Percentiles rank a stretch among this genome's conserved stretches.
Conservation (phyloP, 2,888 invertebrate genomes). For the Amblyteles armatorius region DNA sequence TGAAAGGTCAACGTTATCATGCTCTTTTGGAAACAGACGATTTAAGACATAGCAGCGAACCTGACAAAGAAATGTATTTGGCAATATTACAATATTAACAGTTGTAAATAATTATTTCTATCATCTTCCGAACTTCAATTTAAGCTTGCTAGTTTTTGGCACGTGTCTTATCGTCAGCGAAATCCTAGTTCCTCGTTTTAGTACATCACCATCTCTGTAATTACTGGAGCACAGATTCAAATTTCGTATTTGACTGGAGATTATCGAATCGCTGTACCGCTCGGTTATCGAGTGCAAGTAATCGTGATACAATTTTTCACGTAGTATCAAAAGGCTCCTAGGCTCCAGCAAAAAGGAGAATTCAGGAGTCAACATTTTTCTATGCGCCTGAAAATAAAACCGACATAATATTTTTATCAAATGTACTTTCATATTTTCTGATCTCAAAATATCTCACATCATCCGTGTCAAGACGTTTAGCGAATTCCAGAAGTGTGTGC, state of each 20-base stretch:
- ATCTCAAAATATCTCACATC: slow-evolving; percentile 75
- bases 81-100: not conserved
- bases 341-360: slow-evolving; percentile 94
- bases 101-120: not conserved
- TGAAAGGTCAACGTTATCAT: too few species aligned
- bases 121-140: slow-evolving; percentile 86
- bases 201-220: slow-evolving; percentile 86
- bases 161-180: slow-evolving; percentile 97
- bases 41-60: too few species aligned
- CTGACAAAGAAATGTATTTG: not conserved
- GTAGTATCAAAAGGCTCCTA: slow-evolving; percentile 94
- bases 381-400: slow-evolving; percentile 59
- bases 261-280: slow-evolving; percentile 87
- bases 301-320: slow-evolving; percentile 92
- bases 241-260: slow-evolving; percentile 87
- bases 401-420: slow-evolving; percentile 72
- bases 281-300: slow-evolving; percentile 96
- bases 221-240: slow-evolving; percentile 87
- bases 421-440: slow-evolving; percentile 23
- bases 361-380: slow-evolving; percentile 74
- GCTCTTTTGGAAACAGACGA: too few species aligned
- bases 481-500: slow-evolving; percentile 95
- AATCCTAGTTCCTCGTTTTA: slow-evolving; percentile 90
- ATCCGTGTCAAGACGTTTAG: slow-evolving; percentile 85
- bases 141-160: slow-evolving; percentile 93